A percentile compares a stretch with the other conserved stretches of the same genome.
phyloP scores from a whole-genome alignment of 2,888 invertebrate genomes.

The Slavum lentiscoides region DNA sequence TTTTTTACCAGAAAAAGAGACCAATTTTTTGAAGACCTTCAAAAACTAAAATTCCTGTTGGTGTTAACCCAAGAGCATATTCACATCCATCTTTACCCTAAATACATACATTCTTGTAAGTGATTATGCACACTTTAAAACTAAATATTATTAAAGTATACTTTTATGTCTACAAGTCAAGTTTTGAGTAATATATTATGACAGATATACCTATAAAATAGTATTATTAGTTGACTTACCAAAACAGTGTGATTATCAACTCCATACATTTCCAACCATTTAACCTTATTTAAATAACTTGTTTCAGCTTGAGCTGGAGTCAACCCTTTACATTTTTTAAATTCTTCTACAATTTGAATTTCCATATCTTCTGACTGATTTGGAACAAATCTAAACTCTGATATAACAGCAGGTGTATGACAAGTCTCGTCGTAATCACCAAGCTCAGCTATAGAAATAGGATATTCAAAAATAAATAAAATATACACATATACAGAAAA shows the following conservation, averaged over 20 bases:
- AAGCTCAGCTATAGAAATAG: slow-evolving; percentile 76
- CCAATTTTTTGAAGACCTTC: slow-evolving; percentile 97
- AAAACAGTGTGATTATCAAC: slow-evolving; percentile 98
- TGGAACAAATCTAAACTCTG: slow-evolving; percentile 96
- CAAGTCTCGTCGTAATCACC: slow-evolving; percentile 92
- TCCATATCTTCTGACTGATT: slow-evolving; percentile 97
- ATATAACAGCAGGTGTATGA: slow-evolving; percentile 95
- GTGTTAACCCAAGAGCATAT: slow-evolving; percentile 94
- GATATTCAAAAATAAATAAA: slow-evolving; percentile 22
- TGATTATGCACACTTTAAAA: not conserved
- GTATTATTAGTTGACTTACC: slow-evolving; percentile 60
- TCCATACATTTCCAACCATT: slow-evolving; percentile 98
- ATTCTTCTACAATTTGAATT: slow-evolving; percentile 89
- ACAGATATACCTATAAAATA: not conserved
- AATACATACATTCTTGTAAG: slow-evolving; percentile 49
- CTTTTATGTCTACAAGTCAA: too few relatives aligned
- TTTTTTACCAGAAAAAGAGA: slow-evolving; percentile 82
- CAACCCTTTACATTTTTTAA: slow-evolving; percentile 79
- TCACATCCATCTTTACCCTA: slow-evolving; percentile 92
- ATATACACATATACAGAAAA: not conserved
- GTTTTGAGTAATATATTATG: too few relatives aligned
- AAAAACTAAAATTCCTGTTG: slow-evolving; percentile 97
- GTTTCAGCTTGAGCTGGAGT: slow-evolving; percentile 95
- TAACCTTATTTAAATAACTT: slow-evolving; percentile 91
- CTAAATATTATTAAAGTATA: not conserved